Percentiles rank a stretch among this genome's conserved stretches.
Evolutionary conservation across 35 echinoderm and acorn worm genomes (phyloP).

Genomic region (Apostichopus japonicus): DNA sequence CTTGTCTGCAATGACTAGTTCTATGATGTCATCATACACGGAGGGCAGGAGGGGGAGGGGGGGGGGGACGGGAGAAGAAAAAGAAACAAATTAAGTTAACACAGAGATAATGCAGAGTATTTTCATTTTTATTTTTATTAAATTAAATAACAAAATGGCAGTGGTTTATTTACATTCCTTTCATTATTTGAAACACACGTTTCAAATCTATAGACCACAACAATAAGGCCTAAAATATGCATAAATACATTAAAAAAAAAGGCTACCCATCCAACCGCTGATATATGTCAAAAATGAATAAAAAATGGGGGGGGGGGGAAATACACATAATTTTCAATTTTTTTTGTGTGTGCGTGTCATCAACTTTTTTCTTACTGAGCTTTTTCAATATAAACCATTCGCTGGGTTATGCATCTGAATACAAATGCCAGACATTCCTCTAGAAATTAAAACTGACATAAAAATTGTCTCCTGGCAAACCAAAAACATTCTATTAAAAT

Average conservation of each 20-base stretch:
- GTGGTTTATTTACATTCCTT: neutral
- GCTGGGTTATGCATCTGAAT: too few species aligned
- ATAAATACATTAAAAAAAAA: neutral
- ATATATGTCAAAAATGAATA: too few species aligned
- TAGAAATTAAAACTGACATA: too few species aligned
- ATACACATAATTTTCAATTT: too few species aligned
- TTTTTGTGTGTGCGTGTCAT: too few species aligned
- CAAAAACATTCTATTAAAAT: too few species aligned
- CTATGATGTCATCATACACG: neutral
- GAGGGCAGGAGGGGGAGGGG: neutral
- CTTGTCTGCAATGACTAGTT: too few species aligned
- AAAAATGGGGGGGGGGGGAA: too few species aligned
- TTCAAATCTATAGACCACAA: neutral
- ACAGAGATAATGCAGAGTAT: neutral
- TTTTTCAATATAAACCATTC: too few species aligned
- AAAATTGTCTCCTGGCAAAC: too few species aligned
- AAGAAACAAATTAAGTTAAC: neutral
- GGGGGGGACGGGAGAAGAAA: neutral
- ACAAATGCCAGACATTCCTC: too few species aligned
- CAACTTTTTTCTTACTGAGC: too few species aligned
- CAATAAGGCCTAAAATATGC: neutral
- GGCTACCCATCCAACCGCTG: neutral
- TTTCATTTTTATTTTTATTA: neutral
- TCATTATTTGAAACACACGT: neutral
- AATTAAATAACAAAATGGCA: neutral